Evolutionary conservation across 2,888 invertebrate genomes (phyloP), one percentile per base, ranked within the genome.

Genomic region (Eupithecia exiguata): DNA sequence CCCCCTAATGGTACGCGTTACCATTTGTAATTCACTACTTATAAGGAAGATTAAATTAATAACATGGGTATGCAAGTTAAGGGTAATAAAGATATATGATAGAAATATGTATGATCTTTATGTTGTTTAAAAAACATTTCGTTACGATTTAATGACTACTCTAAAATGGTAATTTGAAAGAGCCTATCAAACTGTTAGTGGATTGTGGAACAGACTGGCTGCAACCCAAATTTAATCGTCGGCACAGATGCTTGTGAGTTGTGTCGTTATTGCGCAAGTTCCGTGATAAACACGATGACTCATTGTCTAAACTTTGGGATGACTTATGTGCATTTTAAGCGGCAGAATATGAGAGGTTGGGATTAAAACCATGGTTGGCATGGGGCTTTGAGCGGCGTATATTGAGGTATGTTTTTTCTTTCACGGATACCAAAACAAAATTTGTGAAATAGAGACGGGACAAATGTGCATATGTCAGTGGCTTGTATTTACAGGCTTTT

Each of bases 291-390:
- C 87, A 88, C 84, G 84, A 84, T 80, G 82, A 80, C 83, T 84
- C 84, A 85, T 85, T 85, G 87, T 87, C 84, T 83, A 86, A 87
- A 88, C 87, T 88, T 87, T 77, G 75, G 74, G 76, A 82, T 85
- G 87, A 87, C 81, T 87, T 84, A 87, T 87, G 84, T 78, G 79
- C 83, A 62, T 61, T 82, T 83, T 84, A 83, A 82, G 79, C 2
- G 82, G 78, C 81, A 82, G 14, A 12, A 58, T n/a, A 53, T 18
- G 46, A 46, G 18, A n/a, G 46, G 10, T 21, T n/a, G 5, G 4
- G 12, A 25, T 58, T 58, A 58, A 58, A 58, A 58, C 58, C 25
- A 25, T 25, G 58, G 25, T 49, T 49, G n/a, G 1, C 18, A 46
- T 18, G 46, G 46, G n/a, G n/a, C n/a, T 21, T 21, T 53, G 21